phyloP scores from a whole-genome alignment of 1,140 invertebrate genomes.

The Tetraneura akinire region DNA sequence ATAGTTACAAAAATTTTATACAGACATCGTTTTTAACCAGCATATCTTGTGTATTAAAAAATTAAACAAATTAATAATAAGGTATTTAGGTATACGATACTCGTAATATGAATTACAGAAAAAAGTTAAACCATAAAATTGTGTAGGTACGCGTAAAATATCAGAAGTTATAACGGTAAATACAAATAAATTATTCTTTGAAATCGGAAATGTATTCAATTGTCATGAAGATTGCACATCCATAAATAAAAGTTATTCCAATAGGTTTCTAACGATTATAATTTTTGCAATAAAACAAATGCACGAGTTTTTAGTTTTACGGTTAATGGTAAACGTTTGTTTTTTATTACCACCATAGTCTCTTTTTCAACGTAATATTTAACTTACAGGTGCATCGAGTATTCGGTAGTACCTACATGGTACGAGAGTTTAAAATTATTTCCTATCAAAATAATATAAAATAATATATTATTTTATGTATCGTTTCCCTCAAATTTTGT shows the following conservation, averaged over 20 bases:
- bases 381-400: too few species aligned
- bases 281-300: slow-evolving; percentile 28
- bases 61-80: too few species aligned
- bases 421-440: slow-evolving; percentile 21
- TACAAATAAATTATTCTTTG: not conserved
- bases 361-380: slow-evolving; percentile 18
- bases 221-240: not conserved
- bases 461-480: not conserved
- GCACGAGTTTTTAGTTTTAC: slow-evolving; percentile 17
- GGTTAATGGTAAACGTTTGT: slow-evolving; percentile 40
- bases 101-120: too few species aligned
- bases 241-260: slow-evolving; percentile 30
- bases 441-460: not conserved
- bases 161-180: not conserved
- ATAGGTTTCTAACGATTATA: slow-evolving; percentile 37
- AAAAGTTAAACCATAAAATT: too few species aligned
- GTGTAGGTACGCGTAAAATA: too few species aligned
- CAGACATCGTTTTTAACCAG: too few species aligned
- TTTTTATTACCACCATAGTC: slow-evolving; percentile 36
- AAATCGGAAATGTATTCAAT: slow-evolving; percentile 5
- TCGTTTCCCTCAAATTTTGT: too few species aligned
- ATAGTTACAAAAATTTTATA: too few species aligned
- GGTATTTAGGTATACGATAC: too few species aligned
- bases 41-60: too few species aligned
- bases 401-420: too few species aligned